These are phyloP conservation scores for Labeo rohita DNA, from an alignment of 2,113 vertebrate genomes.

Conservation along the genomic window DNA sequence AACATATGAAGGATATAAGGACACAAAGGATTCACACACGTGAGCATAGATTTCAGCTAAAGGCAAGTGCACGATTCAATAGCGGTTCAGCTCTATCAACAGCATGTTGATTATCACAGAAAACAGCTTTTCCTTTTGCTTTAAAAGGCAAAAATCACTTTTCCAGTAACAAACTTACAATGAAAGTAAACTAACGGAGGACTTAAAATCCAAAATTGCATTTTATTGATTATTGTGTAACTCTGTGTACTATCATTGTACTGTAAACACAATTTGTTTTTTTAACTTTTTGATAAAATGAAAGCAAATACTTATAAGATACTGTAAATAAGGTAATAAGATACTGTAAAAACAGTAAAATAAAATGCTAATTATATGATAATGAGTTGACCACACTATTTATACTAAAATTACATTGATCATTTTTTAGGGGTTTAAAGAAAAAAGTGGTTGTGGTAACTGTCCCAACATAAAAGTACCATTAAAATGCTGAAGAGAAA, in stretches of 20 bases:
- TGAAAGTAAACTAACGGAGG: not conserved
- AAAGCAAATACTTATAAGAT: not conserved
- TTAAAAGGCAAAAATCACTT: not conserved
- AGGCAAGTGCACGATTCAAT: not conserved
- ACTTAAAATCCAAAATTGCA: not conserved
- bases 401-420: not conserved
- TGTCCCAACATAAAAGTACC: too few relatives aligned
- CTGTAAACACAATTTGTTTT: not conserved
- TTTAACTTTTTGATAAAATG: not conserved
- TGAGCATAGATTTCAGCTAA: constrained; percentile 27
- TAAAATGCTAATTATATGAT: not conserved
- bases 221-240: not conserved
- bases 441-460: too few relatives aligned
- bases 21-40: constrained; percentile 28
- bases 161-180: not conserved
- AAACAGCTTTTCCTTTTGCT: not conserved
- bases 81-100: not conserved
- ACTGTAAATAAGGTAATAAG: not conserved
- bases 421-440: not conserved
- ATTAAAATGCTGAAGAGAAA: too few relatives aligned
- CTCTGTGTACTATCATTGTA: not conserved
- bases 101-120: not conserved
- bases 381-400: not conserved
- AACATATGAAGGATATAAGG: constrained; percentile 18
- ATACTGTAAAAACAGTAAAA: not conserved